Evolutionary conservation across 1,140 invertebrate species (phyloP).

Genomic region (Drosophila truncata): DNA sequence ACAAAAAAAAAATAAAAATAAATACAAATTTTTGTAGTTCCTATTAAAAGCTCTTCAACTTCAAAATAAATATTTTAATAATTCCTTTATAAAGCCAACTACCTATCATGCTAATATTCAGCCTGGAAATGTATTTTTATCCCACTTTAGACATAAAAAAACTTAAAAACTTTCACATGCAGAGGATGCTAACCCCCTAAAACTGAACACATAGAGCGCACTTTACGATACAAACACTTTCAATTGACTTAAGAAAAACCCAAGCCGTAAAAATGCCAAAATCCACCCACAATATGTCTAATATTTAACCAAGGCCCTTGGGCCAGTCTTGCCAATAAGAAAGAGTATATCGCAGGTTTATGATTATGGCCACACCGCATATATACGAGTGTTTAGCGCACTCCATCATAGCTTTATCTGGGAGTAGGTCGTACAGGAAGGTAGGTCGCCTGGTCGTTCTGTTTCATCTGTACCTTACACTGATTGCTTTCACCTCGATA

Average conservation of each 20-base stretch:
- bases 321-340: not conserved
- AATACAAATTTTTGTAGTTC: not conserved
- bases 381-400: slow-evolving; percentile 22
- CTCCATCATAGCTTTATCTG: slow-evolving; percentile 33
- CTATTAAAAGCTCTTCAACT: no score
- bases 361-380: slow-evolving; percentile 27
- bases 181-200: rapidly evolving
- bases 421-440: slow-evolving; percentile 5
- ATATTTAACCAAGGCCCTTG: not conserved
- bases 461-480: slow-evolving; percentile 12
- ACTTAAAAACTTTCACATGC: not conserved
- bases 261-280: not conserved
- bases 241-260: not conserved
- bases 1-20: no score
- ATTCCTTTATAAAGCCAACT: not conserved
- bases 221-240: not conserved
- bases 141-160: not conserved
- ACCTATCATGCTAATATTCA: not conserved
- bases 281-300: not conserved
- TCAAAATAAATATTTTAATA: no score
- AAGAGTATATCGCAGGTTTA: slow-evolving; percentile 25
- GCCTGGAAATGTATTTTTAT: not conserved
- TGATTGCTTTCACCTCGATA: slow-evolving; percentile 47
- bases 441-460: not conserved
- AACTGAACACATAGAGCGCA: not conserved